Percentiles rank a stretch among this genome's conserved stretches.
Evolutionary conservation across 2,113 vertebrate species (phyloP).

Genomic region (Psittacula cyanocephala): DNA sequence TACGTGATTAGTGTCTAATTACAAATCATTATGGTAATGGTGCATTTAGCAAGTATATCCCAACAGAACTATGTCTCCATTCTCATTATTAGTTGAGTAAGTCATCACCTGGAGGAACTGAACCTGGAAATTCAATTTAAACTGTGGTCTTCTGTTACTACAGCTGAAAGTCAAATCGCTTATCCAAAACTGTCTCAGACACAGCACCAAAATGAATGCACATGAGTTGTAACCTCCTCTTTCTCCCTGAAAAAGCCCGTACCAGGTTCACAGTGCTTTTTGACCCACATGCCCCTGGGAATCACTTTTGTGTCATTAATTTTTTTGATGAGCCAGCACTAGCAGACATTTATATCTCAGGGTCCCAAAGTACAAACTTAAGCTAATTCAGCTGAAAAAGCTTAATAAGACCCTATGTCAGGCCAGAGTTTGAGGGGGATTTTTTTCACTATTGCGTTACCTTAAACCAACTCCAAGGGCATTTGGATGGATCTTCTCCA

Average conservation of each 20-base stretch:
- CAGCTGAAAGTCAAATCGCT: background rate
- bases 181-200: background rate
- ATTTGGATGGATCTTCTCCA: background rate
- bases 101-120: background rate
- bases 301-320: background rate
- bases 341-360: background rate
- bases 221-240: background rate
- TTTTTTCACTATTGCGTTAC: background rate
- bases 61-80: background rate
- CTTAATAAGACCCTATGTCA: background rate
- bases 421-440: background rate
- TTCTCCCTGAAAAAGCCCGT: background rate
- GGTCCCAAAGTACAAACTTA: background rate
- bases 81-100: background rate
- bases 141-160: background rate
- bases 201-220: background rate
- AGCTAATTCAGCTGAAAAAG: background rate
- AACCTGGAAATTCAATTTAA: constrained; percentile 3
- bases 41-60: background rate
- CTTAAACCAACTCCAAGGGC: background rate
- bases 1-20: constrained; percentile 25
- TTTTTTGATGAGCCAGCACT: background rate
- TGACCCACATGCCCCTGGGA: background rate
- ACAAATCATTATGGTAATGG: constrained; percentile 1
- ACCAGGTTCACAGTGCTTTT: background rate